A percentile compares a stretch with the other conserved stretches of the same genome.
phyloP scores from a whole-genome alignment of 2,113 vertebrate species.

The Chinchilla lanigera region DNA sequence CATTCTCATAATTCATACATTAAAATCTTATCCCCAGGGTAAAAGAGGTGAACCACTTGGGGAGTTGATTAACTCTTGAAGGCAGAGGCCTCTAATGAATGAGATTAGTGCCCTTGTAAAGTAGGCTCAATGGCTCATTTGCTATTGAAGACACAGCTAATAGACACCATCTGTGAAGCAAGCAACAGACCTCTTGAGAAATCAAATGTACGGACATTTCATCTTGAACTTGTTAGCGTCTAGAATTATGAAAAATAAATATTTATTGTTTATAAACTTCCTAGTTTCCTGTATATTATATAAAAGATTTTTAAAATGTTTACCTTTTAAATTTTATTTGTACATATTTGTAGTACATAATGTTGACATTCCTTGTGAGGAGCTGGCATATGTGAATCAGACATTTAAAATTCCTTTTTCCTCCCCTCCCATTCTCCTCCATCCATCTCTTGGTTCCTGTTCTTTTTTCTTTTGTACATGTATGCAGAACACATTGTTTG shows the following conservation, averaged over 20 bases:
- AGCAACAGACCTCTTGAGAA: not conserved
- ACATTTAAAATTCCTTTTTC: not conserved
- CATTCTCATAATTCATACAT: not conserved
- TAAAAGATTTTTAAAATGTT: not conserved
- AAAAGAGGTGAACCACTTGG: not conserved
- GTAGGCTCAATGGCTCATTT: not conserved
- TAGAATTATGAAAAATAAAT: too few relatives aligned
- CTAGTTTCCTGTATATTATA: not conserved
- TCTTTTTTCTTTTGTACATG: not conserved
- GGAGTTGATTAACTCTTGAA: not conserved
- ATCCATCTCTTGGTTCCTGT: not conserved
- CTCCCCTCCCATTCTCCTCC: not conserved
- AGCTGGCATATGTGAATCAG: not conserved
- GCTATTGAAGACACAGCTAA: not conserved
- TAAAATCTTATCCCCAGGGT: not conserved
- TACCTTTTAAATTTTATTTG: not conserved
- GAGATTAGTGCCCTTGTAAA: not conserved
- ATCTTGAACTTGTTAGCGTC: not conserved
- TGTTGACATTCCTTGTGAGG: not conserved
- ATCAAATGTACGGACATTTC: not conserved
- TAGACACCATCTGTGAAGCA: not conserved
- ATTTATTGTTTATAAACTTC: not conserved
- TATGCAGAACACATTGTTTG: not conserved
- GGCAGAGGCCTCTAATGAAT: not conserved
- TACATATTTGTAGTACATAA: not conserved